Evolutionary conservation across 2,888 invertebrate species (phyloP).

Genomic region (Drosophila vallismaia): DNA sequence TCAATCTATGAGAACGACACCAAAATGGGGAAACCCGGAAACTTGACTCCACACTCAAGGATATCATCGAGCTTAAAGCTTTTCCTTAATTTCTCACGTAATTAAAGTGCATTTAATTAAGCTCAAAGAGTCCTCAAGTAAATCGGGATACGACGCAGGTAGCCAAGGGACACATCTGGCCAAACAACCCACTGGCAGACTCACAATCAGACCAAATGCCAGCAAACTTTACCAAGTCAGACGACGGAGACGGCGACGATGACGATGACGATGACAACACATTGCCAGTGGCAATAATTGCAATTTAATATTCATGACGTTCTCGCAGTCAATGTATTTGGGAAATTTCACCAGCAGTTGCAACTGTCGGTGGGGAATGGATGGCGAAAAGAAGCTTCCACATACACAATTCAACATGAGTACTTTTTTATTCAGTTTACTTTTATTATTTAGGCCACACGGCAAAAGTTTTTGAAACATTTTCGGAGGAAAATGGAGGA

Average conservation of each 20-base stretch:
- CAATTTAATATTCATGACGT: conserved; percentile 78
- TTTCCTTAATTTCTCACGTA: conserved; percentile 61
- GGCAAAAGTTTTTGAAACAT: neutral
- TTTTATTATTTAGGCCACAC: conserved; percentile 24
- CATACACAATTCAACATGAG: conserved; percentile 10
- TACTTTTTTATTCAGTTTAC: conserved; percentile 21
- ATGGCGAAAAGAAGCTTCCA: conserved; percentile 6
- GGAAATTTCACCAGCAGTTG: conserved; percentile 60
- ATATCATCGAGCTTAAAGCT: conserved; percentile 36
- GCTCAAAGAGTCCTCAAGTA: conserved; percentile 38
- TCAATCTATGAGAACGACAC: conserved; percentile 41
- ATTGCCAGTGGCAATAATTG: conserved; percentile 75
- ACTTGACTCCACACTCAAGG: conserved; percentile 18
- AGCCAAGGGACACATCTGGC: conserved; percentile 13
- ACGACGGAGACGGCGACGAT: conserved; percentile 13
- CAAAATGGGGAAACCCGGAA: conserved; percentile 8
- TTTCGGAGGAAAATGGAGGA: too few relatives aligned
- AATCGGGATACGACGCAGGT: conserved; percentile 5
- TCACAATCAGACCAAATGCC: neutral
- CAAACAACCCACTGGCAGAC: conserved; percentile 14
- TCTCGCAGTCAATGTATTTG: conserved; percentile 75
- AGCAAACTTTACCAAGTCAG: conserved; percentile 35
- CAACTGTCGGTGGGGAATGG: conserved; percentile 40
- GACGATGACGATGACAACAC: conserved; percentile 34
- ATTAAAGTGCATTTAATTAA: conserved; percentile 72